phyloP scores from a whole-genome alignment of 2,888 invertebrate genomes.

The Acrobasis suavella region DNA sequence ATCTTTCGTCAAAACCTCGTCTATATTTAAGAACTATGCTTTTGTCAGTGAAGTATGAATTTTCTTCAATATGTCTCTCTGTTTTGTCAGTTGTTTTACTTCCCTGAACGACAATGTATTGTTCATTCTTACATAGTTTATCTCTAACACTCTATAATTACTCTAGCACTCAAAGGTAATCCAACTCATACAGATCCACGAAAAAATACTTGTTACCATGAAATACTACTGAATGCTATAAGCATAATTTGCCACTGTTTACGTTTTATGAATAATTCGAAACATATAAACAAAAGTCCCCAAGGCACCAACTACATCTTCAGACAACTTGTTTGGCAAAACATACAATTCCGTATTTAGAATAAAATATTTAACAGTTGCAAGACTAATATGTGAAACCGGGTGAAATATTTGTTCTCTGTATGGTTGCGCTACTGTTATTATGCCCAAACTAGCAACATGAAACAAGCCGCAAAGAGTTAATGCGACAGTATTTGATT shows the following conservation, averaged over 20 bases:
- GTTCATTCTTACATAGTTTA: too few relatives aligned
- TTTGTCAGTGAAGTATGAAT: too few relatives aligned
- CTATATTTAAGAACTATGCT: too few relatives aligned
- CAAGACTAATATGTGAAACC: neutral
- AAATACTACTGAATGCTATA: too few relatives aligned
- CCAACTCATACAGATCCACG: too few relatives aligned
- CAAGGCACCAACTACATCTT: neutral
- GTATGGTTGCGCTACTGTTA: neutral
- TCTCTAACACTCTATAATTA: too few relatives aligned
- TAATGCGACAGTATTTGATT: neutral
- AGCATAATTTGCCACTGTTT: neutral
- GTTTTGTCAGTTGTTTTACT: too few relatives aligned
- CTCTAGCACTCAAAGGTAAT: too few relatives aligned
- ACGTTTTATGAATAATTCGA: neutral
- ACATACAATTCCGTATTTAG: neutral
- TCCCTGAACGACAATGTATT: too few relatives aligned
- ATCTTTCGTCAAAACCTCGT: too few relatives aligned
- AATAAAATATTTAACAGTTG: conserved; percentile 5
- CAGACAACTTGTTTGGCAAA: neutral
- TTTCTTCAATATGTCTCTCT: too few relatives aligned
- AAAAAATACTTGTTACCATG: too few relatives aligned
- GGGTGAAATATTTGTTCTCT: neutral
- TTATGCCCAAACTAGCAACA: conserved; percentile 1
- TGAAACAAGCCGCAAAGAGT: neutral
- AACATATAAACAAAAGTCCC: neutral